Percentiles rank a stretch among this genome's conserved stretches.
Conservation (phyloP, 2,797 vertebrate genomes). For the Liparis tanakae region DNA sequence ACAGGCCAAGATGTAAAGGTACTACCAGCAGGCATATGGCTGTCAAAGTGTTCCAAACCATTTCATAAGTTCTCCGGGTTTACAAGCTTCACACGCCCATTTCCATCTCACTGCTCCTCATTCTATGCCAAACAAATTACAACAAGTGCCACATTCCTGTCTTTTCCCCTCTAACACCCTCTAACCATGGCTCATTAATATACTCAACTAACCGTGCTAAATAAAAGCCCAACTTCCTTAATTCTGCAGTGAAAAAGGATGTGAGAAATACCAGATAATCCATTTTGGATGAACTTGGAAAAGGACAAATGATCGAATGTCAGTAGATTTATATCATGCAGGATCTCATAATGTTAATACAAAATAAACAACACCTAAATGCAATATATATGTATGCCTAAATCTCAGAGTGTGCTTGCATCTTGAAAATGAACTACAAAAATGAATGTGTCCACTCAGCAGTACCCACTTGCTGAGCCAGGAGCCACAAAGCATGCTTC, state of each 20-base stretch:
- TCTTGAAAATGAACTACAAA: constrained; percentile 24
- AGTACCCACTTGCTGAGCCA: constrained; percentile 9
- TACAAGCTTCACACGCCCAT: constrained; percentile 66
- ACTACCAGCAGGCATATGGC: constrained; percentile 44
- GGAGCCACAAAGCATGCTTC: constrained; percentile 22
- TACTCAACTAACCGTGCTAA: constrained; percentile 48
- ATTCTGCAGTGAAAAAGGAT: constrained; percentile 24
- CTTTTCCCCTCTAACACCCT: constrained; percentile 45
- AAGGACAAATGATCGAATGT: constrained; percentile 4
- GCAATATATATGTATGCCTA: neutral
- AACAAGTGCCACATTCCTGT: constrained; percentile 60
- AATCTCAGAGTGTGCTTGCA: constrained; percentile 9
- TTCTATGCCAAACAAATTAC: constrained; percentile 53
- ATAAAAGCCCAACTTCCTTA: constrained; percentile 32
- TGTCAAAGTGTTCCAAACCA: constrained; percentile 55
- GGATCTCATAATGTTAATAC: constrained; percentile 6
- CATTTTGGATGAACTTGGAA: constrained; percentile 7
- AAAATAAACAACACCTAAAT: constrained; percentile 2
- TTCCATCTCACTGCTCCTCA: constrained; percentile 50
- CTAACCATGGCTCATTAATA: constrained; percentile 36
- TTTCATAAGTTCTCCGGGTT: constrained; percentile 61
- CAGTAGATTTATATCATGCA: constrained; percentile 7
- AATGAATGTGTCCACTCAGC: constrained; percentile 18
- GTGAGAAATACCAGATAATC: constrained; percentile 40
- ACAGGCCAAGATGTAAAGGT: constrained; percentile 34